Base-by-base conservation (phyloP, 2,888 invertebrate genomes). In the Cantharis nigra region DNA sequence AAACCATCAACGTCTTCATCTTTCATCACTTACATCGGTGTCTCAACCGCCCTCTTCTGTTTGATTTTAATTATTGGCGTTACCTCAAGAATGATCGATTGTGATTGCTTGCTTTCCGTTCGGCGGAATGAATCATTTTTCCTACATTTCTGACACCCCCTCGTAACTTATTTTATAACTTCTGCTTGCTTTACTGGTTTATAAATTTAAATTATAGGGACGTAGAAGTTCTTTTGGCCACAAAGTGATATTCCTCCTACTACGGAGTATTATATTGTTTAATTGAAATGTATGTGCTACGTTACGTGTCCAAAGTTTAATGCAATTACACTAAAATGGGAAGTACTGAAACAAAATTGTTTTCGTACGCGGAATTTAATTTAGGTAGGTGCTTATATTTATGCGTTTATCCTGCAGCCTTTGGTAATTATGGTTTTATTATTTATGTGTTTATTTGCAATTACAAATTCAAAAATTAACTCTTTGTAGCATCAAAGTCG, bases 371-470 rank as follows among this genome's bases (percentile, higher is more conserved):
- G 64, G 64, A 30, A 72, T 20, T 72, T 72, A 65, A 72, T 72
- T 72, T 72, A 28, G 64, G 65, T 65, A 33, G 65, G 64, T 64
- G 16, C 16, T 65, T 33, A 65, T 65, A 72, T 72, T 72, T 72
- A 72, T 65, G 49, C 28, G n/a, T 23, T 20, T 67, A 67, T 67
- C 23, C 26, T 67, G 14, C 20, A 9, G 23, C 65, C 3, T 67
- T 67, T n/a, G 65, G 65, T 67, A 67, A 67, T 67, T 67, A 67
- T 67, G 65, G 65, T 67, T 71, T 71, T 71, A 65, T 75, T 75
- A 71, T 75, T 75, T 75, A 75, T 75, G 75, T 69, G 62, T 71
- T 71, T 75, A 75, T 71, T 75, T 71, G 71, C 71, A 71, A 62
- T 67, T 71, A 69, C 4, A 49, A 49, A 49, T 49, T 49, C 49